Evolutionary conservation across 2,797 vertebrate species (phyloP).

Genomic region (Geotrypetes seraphini): DNA sequence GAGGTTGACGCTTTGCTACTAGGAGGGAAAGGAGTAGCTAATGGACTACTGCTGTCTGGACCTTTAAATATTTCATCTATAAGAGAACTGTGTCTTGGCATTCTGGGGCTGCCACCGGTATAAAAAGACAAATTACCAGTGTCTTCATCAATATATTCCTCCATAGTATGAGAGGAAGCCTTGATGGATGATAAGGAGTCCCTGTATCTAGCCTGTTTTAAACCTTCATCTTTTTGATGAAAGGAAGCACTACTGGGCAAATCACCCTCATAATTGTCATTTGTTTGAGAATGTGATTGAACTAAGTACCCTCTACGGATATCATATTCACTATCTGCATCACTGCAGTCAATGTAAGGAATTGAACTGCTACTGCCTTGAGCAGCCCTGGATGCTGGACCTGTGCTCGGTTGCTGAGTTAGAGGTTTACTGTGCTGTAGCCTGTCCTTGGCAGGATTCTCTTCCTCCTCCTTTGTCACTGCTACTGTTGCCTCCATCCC

Average conservation of each 20-base stretch:
- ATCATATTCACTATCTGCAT: conserved; percentile 75
- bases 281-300: conserved; percentile 65
- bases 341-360: conserved; percentile 76
- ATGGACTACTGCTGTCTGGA: conserved; percentile 47
- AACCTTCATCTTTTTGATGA: conserved; percentile 53
- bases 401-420: conserved; percentile 77
- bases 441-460: conserved; percentile 46
- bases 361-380: conserved; percentile 69
- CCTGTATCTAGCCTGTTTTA: conserved; percentile 42
- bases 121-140: conserved; percentile 54
- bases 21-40: conserved; percentile 42
- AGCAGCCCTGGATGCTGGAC: conserved; percentile 77
- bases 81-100: conserved; percentile 58
- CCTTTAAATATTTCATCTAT: conserved; percentile 53
- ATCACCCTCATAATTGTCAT: conserved; percentile 62
- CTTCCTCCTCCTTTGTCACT: conserved; percentile 43
- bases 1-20: conserved; percentile 60
- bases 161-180: conserved; percentile 48
- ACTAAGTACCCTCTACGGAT: conserved; percentile 54
- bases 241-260: conserved; percentile 45
- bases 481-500: conserved; percentile 38
- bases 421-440: conserved; percentile 52
- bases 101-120: conserved; percentile 49
- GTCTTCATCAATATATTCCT: conserved; percentile 57
- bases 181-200: conserved; percentile 53